Percentiles rank a stretch among this genome's conserved stretches.
Conservation (phyloP, 1,140 invertebrate species). For the Papilio xuthus region DNA sequence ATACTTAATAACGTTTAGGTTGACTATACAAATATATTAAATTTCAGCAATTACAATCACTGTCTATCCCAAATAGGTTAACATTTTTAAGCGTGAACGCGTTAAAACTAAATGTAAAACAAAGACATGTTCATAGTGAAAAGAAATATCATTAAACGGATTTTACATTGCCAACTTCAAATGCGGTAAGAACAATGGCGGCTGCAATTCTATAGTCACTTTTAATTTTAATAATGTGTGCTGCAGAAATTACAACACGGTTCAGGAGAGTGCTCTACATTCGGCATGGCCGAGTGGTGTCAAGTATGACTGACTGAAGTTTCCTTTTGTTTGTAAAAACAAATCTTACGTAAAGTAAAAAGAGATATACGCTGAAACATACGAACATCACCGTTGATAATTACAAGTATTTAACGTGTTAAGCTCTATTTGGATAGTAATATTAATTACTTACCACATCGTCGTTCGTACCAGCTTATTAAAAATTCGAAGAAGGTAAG, state of each 20-base stretch:
- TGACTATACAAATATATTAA: no score
- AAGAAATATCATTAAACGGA: constrained; percentile 14
- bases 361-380: not conserved
- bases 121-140: not conserved
- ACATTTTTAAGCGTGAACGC: not conserved
- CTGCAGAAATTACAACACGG: constrained; percentile 2
- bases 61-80: not conserved
- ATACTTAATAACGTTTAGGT: no score
- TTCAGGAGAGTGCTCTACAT: not conserved
- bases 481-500: no score
- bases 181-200: constrained; percentile 3
- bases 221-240: constrained; percentile 26
- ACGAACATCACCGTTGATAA: not conserved
- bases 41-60: no score
- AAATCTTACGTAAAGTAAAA: not conserved
- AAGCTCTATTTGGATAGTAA: no score
- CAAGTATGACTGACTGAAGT: constrained; percentile 15
- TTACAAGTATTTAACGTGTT: not conserved
- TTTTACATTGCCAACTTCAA: constrained; percentile 5
- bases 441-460: no score
- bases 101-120: not conserved
- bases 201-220: not conserved
- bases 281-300: constrained; percentile 10
- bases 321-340: constrained; percentile 9
- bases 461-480: no score